Evolutionary conservation across 2,888 invertebrate genomes (phyloP).

Genomic region (Oeneis ivallda): DNA sequence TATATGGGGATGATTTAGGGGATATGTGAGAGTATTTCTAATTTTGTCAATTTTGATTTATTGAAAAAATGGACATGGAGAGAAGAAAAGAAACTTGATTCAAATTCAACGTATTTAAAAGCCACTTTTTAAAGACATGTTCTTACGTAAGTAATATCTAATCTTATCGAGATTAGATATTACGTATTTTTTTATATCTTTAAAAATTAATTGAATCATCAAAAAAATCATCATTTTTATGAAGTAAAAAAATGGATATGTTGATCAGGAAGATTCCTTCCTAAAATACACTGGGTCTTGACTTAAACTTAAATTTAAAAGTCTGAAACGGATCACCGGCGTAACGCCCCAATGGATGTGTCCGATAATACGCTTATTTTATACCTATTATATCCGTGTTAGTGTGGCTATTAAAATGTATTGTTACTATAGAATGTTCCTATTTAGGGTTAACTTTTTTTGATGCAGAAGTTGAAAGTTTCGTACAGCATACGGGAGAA

Average conservation of each 20-base stretch:
- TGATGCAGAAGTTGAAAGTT: not conserved
- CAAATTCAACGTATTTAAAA: too few relatives aligned
- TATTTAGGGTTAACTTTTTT: not conserved
- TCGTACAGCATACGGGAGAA: not conserved
- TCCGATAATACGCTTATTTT: slow-evolving; percentile 81
- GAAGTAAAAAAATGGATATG: slow-evolving; percentile 17
- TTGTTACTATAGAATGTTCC: slow-evolving; percentile 53
- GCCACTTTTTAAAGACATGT: too few relatives aligned
- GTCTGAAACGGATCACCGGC: slow-evolving; percentile 77
- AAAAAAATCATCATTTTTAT: not conserved
- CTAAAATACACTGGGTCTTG: slow-evolving; percentile 47
- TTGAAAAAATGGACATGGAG: too few relatives aligned
- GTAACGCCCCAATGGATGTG: slow-evolving; percentile 60
- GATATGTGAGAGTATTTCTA: too few relatives aligned
- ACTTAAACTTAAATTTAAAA: slow-evolving; percentile 61
- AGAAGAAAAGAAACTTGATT: too few relatives aligned
- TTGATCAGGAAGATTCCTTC: slow-evolving; percentile 22
- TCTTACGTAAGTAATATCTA: too few relatives aligned
- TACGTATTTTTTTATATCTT: too few relatives aligned
- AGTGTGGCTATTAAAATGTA: slow-evolving; percentile 64
- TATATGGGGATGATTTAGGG: too few relatives aligned
- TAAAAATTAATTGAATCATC: not conserved
- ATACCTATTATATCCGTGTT: slow-evolving; percentile 75
- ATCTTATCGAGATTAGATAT: too few relatives aligned
- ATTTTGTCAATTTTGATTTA: too few relatives aligned